Conservation (phyloP, 2,797 vertebrate genomes). For the Crenuchus spilurus region DNA sequence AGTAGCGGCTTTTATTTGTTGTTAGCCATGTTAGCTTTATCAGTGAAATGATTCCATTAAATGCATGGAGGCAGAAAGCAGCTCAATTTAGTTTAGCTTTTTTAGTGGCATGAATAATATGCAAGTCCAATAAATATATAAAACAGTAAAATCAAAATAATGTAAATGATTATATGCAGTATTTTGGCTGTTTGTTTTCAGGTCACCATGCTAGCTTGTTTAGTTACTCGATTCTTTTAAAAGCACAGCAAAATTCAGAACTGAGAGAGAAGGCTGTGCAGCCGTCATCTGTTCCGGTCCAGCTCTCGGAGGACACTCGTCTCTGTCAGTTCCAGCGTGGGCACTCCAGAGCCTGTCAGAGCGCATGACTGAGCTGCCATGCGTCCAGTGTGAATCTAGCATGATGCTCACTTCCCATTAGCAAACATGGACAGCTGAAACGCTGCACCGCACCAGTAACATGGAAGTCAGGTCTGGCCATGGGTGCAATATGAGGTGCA, state of each 20-base stretch:
- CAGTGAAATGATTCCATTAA: too few species aligned
- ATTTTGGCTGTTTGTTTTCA: neutral
- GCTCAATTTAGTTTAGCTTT: too few species aligned
- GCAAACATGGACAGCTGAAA: neutral
- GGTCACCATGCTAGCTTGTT: too few species aligned
- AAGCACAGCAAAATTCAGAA: neutral
- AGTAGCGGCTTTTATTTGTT: too few species aligned
- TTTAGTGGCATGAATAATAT: too few species aligned
- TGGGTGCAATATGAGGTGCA: neutral
- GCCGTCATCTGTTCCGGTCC: neutral
- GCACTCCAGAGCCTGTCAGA: neutral
- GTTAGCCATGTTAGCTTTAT: neutral
- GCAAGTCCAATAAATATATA: neutral
- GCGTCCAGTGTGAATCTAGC: neutral
- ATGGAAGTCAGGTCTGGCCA: neutral
- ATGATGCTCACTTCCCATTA: neutral
- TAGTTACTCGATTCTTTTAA: neutral
- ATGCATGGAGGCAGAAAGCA: too few species aligned
- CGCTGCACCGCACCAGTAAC: neutral
- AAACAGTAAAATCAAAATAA: neutral
- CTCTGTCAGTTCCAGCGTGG: neutral
- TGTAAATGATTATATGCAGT: neutral
- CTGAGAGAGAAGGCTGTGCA: neutral
- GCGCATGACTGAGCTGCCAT: slow-evolving; percentile 13
- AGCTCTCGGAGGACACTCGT: neutral